Percentiles rank a stretch among this genome's conserved stretches.
Conservation (phyloP, 1,140 invertebrate genomes). For the Batillaria attramentaria region DNA sequence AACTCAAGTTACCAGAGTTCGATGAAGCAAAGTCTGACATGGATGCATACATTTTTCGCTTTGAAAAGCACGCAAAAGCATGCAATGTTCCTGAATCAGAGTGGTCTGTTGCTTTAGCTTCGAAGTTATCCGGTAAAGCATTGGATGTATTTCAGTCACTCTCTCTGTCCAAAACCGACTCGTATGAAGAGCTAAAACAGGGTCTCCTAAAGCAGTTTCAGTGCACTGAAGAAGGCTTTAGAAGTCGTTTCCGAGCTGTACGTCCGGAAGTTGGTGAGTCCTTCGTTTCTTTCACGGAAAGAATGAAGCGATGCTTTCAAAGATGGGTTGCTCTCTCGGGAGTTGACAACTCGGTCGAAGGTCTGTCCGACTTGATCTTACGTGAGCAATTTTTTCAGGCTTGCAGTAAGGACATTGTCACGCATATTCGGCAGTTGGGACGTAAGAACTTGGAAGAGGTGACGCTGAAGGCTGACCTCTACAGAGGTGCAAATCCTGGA, state of each 20-base stretch:
- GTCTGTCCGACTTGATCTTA: neutral
- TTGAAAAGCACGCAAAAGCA: too few relatives aligned
- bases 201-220: neutral
- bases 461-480: neutral
- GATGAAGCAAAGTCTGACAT: too few relatives aligned
- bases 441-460: neutral
- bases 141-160: too few relatives aligned
- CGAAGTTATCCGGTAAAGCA: too few relatives aligned
- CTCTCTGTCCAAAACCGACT: too few relatives aligned
- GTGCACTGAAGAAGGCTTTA: slow-evolving; percentile 7
- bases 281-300: neutral
- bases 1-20: too few relatives aligned
- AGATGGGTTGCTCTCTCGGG: neutral
- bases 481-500: neutral
- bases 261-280: neutral
- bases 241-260: neutral
- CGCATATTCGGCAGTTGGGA: neutral
- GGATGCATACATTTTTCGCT: too few relatives aligned
- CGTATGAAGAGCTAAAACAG: slow-evolving; percentile 3
- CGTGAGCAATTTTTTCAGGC: neutral
- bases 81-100: too few relatives aligned
- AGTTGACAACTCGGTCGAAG: neutral
- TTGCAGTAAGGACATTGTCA: neutral
- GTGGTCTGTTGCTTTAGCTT: too few relatives aligned
- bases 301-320: neutral